Conservation (phyloP, 2,797 vertebrate species). For the Buphagus erythrorhynchus region DNA sequence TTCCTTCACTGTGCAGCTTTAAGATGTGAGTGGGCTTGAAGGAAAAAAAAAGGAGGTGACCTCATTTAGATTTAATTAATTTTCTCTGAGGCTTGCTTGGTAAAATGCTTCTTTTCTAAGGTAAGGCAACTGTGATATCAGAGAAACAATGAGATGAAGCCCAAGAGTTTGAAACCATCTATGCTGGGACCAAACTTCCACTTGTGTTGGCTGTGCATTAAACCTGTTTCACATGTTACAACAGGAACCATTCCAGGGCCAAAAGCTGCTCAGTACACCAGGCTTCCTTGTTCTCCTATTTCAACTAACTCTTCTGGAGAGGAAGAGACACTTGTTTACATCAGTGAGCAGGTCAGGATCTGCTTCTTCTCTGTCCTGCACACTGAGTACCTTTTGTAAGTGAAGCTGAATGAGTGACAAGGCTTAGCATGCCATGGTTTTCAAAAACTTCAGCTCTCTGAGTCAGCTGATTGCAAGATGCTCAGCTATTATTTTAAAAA, state of each 20-base stretch:
- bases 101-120: background rate
- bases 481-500: background rate
- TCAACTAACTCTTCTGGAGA: background rate
- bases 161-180: background rate
- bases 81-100: background rate
- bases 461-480: background rate
- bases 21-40: background rate
- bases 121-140: background rate
- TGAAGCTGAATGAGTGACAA: background rate
- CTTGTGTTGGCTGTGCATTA: fast-evolving
- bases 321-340: background rate
- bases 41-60: background rate
- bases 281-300: background rate
- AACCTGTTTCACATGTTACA: background rate
- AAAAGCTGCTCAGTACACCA: background rate
- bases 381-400: background rate
- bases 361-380: background rate
- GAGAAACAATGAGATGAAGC: background rate
- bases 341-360: background rate
- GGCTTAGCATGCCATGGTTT: background rate
- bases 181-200: background rate
- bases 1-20: background rate
- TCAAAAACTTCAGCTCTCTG: background rate
- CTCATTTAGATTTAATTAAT: background rate
- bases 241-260: background rate